phyloP scores from a whole-genome alignment of 2,797 vertebrate genomes.

The Rhinichthys osculus region DNA sequence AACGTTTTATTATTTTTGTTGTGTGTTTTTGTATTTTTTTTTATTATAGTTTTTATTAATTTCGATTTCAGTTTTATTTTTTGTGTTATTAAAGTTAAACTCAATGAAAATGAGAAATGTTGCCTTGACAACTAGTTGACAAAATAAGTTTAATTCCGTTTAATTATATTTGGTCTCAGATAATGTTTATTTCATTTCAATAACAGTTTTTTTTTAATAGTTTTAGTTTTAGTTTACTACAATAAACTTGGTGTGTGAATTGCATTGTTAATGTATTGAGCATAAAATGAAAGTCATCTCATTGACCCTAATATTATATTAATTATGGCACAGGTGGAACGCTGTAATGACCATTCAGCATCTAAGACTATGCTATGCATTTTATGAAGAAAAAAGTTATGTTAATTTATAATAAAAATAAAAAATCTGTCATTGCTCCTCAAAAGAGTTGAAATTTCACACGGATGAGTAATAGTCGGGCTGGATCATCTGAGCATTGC shows the following conservation, averaged over 20 bases:
- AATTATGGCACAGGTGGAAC: neutral
- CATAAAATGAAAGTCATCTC: neutral
- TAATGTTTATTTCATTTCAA: neutral
- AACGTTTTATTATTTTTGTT: neutral
- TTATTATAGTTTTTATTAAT: neutral
- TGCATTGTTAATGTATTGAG: neutral
- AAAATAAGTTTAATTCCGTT: no score
- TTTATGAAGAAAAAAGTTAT: neutral
- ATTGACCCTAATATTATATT: neutral
- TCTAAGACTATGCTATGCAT: neutral
- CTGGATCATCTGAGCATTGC: neutral
- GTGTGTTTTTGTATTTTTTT: neutral
- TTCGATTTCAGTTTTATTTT: neutral
- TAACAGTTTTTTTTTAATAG: neutral
- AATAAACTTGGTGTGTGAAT: neutral
- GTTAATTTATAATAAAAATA: neutral
- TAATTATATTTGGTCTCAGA: neutral
- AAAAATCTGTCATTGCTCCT: neutral
- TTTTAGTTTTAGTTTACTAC: neutral
- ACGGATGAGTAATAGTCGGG: slow-evolving; percentile 20
- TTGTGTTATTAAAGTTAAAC: neutral
- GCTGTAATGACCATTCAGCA: neutral
- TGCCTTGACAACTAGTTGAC: no score
- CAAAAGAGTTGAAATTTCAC: neutral
- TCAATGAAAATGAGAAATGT: no score